A percentile compares a stretch with the other conserved stretches of the same genome.
Conservation (phyloP, 92 coral and sea anemone species). For the Metridium senile region DNA sequence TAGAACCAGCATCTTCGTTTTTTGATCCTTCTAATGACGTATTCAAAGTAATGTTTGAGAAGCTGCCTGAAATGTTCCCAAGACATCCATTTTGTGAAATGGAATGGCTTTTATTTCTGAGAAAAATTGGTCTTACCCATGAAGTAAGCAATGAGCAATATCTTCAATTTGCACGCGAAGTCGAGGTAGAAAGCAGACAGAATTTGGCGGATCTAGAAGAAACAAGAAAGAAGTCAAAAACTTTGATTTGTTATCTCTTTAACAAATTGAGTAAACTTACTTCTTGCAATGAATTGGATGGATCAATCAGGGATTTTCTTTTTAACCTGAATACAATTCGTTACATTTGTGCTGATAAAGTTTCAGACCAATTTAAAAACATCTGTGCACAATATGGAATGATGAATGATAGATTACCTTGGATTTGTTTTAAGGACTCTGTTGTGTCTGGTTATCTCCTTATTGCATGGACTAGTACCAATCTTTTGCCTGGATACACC, state of each 20-base stretch:
- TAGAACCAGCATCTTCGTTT: conserved; percentile 44
- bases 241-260: conserved; percentile 45
- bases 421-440: conserved; percentile 53
- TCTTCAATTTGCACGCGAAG: conserved; percentile 45
- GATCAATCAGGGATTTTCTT: conserved; percentile 6
- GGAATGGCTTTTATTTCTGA: conserved; percentile 53
- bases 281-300: not conserved
- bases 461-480: conserved; percentile 63
- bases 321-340: conserved; percentile 29
- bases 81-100: conserved; percentile 43
- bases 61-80: conserved; percentile 54
- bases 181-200: conserved; percentile 41
- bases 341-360: conserved; percentile 50
- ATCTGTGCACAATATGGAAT: conserved; percentile 42
- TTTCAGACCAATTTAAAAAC: conserved; percentile 2
- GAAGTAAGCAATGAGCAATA: conserved; percentile 36
- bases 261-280: not conserved
- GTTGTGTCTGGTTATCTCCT: conserved; percentile 8
- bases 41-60: conserved; percentile 47
- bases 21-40: conserved; percentile 56
- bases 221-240: conserved; percentile 52
- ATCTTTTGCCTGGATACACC: conserved; percentile 52
- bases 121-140: conserved; percentile 46
- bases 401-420: conserved; percentile 24
- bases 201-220: not conserved